Conservation (phyloP, 1,140 invertebrate genomes). For the Neoseiulus cucumeris region DNA sequence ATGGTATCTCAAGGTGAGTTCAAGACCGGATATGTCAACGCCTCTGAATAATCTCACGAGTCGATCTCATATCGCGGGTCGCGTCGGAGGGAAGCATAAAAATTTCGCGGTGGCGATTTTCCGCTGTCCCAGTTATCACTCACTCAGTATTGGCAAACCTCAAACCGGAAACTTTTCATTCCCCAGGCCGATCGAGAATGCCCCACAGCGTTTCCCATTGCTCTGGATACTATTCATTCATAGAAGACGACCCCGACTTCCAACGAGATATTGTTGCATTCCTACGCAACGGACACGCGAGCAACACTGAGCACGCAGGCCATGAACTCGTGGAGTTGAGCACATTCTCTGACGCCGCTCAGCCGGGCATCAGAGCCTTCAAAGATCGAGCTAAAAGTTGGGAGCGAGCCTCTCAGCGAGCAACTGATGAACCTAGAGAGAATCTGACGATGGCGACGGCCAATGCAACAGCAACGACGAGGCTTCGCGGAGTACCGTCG, state of each 20-base stretch:
- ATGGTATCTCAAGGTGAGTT: constrained; percentile 6
- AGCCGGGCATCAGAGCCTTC: background rate
- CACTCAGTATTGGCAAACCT: too few species aligned
- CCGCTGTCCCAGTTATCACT: too few species aligned
- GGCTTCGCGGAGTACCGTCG: background rate
- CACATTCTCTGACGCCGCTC: constrained; percentile 14
- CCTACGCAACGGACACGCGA: constrained; percentile 10
- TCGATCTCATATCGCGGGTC: constrained; percentile 16
- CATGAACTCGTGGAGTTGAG: constrained; percentile 15
- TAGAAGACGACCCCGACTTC: constrained; percentile 19
- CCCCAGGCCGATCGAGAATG: constrained; percentile 9
- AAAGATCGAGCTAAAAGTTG: constrained; percentile 17
- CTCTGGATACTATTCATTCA: constrained; percentile 21
- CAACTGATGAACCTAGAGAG: background rate
- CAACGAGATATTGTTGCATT: constrained; percentile 19
- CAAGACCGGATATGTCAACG: background rate
- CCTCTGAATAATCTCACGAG: background rate
- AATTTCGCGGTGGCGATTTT: too few species aligned
- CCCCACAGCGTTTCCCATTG: constrained; percentile 20
- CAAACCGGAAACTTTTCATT: background rate
- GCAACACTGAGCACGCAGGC: background rate
- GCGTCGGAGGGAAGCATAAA: constrained; percentile 14
- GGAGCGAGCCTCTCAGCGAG: constrained; percentile 17
- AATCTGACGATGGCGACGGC: too few species aligned
- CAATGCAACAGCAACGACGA: background rate